Conservation (phyloP, 2,797 vertebrate species). For the Alouatta caraya region DNA sequence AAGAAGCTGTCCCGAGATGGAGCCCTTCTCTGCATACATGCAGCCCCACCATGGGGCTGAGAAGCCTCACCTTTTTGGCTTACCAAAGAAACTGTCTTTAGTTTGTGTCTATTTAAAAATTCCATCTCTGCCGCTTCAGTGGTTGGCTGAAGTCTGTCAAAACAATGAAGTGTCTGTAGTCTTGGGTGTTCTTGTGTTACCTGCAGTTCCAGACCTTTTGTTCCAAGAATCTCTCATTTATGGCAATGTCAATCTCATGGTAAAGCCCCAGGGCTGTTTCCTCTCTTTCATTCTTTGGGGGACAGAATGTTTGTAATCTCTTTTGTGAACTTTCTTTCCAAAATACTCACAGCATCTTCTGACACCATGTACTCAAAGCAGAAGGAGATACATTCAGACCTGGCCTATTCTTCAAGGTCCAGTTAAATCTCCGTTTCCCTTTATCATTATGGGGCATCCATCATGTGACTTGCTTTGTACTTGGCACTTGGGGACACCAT, state of each 20-base stretch:
- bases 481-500: background rate
- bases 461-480: background rate
- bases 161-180: background rate
- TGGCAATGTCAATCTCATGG: background rate
- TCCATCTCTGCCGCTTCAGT: background rate
- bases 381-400: background rate
- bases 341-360: background rate
- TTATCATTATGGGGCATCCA: background rate
- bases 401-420: background rate
- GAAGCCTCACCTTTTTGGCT: background rate
- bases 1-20: background rate
- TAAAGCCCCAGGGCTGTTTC: background rate
- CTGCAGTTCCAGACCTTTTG: background rate
- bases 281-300: background rate
- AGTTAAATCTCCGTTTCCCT: background rate
- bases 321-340: background rate
- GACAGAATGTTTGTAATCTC: background rate
- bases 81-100: background rate
- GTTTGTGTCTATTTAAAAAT: background rate
- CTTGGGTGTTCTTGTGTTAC: background rate
- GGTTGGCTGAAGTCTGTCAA: constrained; percentile 2
- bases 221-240: background rate
- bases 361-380: background rate
- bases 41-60: background rate
- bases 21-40: background rate